Evolutionary conservation across 1,140 invertebrate genomes (phyloP).

Genomic region (Dendrolimus punctatus): DNA sequence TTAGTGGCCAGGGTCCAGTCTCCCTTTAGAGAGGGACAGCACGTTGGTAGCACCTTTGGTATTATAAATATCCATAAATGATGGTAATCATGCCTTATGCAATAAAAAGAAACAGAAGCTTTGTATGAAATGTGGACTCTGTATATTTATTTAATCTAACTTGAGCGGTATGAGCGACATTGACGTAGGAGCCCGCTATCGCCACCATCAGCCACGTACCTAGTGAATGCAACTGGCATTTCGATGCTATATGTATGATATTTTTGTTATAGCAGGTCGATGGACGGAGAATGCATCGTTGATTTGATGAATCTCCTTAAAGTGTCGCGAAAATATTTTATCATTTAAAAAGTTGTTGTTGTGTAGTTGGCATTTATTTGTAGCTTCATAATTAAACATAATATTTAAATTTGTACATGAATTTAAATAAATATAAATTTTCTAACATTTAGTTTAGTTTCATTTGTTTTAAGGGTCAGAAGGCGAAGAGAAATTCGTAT

Average conservation of each 20-base stretch:
- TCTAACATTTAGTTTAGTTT: too few species aligned
- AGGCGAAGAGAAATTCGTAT: too few species aligned
- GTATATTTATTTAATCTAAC: too few species aligned
- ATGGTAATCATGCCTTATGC: too few species aligned
- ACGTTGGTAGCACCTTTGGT: too few species aligned
- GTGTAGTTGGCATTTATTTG: not conserved
- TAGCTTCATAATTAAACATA: not conserved
- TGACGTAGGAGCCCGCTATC: constrained; percentile 22
- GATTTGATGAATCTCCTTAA: constrained; percentile 6
- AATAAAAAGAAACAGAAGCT: too few species aligned
- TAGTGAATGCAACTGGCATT: constrained; percentile 20
- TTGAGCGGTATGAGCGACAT: constrained; percentile 6
- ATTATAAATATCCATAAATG: too few species aligned
- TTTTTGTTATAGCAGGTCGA: constrained; percentile 20
- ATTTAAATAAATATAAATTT: not conserved
- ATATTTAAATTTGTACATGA: not conserved
- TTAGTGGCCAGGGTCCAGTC: too few species aligned
- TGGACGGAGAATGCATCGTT: constrained; percentile 8
- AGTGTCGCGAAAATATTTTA: constrained; percentile 5
- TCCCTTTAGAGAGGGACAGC: too few species aligned
- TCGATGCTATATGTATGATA: constrained; percentile 23
- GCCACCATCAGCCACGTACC: constrained; percentile 14
- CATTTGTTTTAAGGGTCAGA: too few species aligned
- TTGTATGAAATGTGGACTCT: too few species aligned
- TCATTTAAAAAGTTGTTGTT: constrained; percentile 6